These are phyloP conservation scores for Tethya wilhelma DNA, from an alignment of 37 sponge, comb jelly and placozoan species.

Conservation along the genomic window DNA sequence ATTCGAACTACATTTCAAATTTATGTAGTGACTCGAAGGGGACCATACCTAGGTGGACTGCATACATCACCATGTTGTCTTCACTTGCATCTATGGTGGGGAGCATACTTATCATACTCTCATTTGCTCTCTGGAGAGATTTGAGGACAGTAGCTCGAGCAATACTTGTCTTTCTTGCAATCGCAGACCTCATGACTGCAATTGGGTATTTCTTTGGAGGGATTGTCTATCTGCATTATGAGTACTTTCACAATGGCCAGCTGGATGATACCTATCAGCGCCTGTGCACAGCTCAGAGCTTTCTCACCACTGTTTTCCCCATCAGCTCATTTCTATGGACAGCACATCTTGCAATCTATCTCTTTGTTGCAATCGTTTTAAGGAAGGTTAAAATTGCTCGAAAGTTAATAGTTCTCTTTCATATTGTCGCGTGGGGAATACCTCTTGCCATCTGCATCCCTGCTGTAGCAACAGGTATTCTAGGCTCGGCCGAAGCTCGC, in stretches of 20 bases:
- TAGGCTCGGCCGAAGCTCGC: constrained; percentile 10
- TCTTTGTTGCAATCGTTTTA: constrained; percentile 41
- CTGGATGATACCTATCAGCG: not conserved
- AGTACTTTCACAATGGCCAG: not conserved
- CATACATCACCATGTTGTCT: constrained; percentile 36
- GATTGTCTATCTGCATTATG: not conserved
- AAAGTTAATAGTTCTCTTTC: constrained; percentile 45
- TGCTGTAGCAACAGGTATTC: not conserved
- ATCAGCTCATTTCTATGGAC: constrained; percentile 72
- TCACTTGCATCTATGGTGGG: constrained; percentile 42
- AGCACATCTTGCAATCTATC: constrained; percentile 52
- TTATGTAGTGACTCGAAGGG: too few species aligned
- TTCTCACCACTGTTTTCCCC: constrained; percentile 54
- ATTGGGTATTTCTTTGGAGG: constrained; percentile 56
- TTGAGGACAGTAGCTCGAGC: constrained; percentile 36
- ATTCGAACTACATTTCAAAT: too few species aligned
- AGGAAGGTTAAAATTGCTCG: constrained; percentile 8
- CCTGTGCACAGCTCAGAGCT: constrained; percentile 49
- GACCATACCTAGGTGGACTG: too few species aligned
- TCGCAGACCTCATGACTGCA: constrained; percentile 68
- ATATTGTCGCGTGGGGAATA: constrained; percentile 57
- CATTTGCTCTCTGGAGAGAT: constrained; percentile 38
- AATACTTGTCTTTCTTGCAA: constrained; percentile 69
- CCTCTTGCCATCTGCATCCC: constrained; percentile 41
- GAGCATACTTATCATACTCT: constrained; percentile 49